Percentiles rank a stretch among this genome's conserved stretches.
Conservation (phyloP, 2,888 invertebrate species). For the Polydrusus tereticollis region DNA sequence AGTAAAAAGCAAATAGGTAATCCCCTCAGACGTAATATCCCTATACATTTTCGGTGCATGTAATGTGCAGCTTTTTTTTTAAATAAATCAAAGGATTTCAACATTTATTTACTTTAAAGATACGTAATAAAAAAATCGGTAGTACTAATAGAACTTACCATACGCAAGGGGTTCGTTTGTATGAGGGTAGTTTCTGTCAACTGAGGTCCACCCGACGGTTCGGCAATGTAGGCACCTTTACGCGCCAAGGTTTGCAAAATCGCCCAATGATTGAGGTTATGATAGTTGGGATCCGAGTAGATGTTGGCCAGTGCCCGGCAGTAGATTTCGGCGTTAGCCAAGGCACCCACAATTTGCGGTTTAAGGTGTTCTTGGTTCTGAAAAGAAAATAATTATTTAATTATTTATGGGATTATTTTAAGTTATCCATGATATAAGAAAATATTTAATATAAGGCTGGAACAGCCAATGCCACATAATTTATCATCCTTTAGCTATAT, state of each 20-base stretch:
- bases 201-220: conserved; percentile 83
- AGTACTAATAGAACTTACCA: conserved; percentile 75
- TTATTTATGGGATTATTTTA: no score
- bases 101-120: no score
- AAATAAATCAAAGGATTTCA: no score
- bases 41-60: no score
- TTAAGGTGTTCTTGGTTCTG: conserved; percentile 94
- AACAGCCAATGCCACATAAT: no score
- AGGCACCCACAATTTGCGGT: conserved; percentile 89
- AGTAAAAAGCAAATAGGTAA: no score
- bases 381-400: conserved; percentile 56
- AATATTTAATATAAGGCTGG: no score
- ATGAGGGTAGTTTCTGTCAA: conserved; percentile 96
- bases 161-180: conserved; percentile 94
- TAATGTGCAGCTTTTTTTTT: no score
- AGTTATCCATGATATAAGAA: no score
- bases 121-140: conserved; percentile 50
- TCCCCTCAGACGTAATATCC: no score
- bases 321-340: conserved; percentile 95
- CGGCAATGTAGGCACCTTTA: conserved; percentile 89
- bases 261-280: conserved; percentile 95
- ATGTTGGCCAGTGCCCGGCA: conserved; percentile 94
- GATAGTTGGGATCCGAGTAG: conserved; percentile 96
- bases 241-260: conserved; percentile 93
- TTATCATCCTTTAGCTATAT: no score